A percentile compares a stretch with the other conserved stretches of the same genome.
phyloP scores from a whole-genome alignment of 2,888 invertebrate genomes.

The Cristatella mucedo region DNA sequence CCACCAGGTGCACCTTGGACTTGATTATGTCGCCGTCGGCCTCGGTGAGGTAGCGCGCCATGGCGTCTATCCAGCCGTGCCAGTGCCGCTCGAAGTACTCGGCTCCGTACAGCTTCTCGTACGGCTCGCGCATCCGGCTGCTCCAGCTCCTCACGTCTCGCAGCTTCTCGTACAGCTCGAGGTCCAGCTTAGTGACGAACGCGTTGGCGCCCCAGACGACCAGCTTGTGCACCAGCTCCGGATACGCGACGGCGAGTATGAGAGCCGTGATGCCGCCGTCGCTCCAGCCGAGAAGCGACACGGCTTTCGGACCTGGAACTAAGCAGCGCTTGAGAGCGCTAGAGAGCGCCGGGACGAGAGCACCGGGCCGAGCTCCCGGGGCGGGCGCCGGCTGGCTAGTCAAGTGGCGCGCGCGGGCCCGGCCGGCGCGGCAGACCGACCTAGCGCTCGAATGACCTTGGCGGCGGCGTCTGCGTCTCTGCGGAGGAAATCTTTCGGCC shows the following conservation, averaged over 20 bases:
- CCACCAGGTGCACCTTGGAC: slow-evolving; percentile 47
- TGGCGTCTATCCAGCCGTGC: slow-evolving; percentile 56
- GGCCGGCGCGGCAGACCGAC: too few relatives aligned
- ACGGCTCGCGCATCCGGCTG: slow-evolving; percentile 54
- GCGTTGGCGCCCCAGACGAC: slow-evolving; percentile 64
- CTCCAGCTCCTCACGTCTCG: slow-evolving; percentile 61
- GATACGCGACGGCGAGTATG: slow-evolving; percentile 57
- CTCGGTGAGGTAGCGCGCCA: slow-evolving; percentile 42
- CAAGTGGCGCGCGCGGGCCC: too few relatives aligned
- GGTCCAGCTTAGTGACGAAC: slow-evolving; percentile 54
- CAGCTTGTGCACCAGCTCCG: slow-evolving; percentile 51
- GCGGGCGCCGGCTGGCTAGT: too few relatives aligned
- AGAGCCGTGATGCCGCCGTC: slow-evolving; percentile 67
- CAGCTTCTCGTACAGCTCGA: slow-evolving; percentile 44
- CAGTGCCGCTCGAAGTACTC: slow-evolving; percentile 53
- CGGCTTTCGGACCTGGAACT: slow-evolving; percentile 29
- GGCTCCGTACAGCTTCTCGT: slow-evolving; percentile 57
- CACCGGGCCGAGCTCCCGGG: too few relatives aligned
- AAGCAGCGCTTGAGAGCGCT: too few relatives aligned
- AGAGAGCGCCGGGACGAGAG: too few relatives aligned
- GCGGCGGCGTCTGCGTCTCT: slow-evolving; percentile 57
- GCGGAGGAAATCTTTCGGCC: slow-evolving; percentile 52
- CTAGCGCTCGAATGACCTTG: slow-evolving; percentile 52
- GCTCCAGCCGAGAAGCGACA: slow-evolving; percentile 71
- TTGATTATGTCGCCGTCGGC: slow-evolving; percentile 54